Evolutionary conservation across 2,113 vertebrate genomes (phyloP).

Genomic region (Daphoenositta chrysoptera): DNA sequence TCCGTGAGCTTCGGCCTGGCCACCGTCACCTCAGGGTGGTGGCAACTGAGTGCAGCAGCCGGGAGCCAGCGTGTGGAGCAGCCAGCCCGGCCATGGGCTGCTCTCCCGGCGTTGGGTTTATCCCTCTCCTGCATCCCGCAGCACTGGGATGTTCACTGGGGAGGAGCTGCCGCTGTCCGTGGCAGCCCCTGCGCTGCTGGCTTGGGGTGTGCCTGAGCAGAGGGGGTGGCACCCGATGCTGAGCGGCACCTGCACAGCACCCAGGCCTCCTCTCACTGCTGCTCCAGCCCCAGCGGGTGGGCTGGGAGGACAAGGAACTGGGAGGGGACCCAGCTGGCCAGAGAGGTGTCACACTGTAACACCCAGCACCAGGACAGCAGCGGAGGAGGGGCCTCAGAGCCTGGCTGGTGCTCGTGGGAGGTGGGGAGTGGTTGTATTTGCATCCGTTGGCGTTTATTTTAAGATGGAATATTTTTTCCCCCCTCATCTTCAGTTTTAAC

Average conservation of each 20-base stretch:
- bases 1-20: accelerated
- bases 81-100: accelerated
- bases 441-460: not conserved
- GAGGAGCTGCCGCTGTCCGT: accelerated
- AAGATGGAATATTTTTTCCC: not conserved
- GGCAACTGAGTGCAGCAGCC: not conserved
- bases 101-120: not conserved
- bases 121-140: accelerated
- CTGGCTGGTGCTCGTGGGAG: not conserved
- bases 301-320: not conserved
- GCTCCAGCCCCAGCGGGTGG: not conserved
- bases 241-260: accelerated
- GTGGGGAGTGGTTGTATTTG: accelerated
- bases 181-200: not conserved
- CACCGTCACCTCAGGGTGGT: not conserved
- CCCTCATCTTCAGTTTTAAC: not conserved
- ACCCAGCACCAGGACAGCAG: accelerated
- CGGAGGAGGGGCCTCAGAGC: not conserved
- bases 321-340: accelerated
- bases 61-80: accelerated
- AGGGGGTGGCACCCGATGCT: accelerated
- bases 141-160: accelerated
- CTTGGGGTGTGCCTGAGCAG: not conserved
- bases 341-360: no score
- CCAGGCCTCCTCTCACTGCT: not conserved